phyloP scores from a whole-genome alignment of 2,797 vertebrate genomes.

The Bradypodion ventrale region DNA sequence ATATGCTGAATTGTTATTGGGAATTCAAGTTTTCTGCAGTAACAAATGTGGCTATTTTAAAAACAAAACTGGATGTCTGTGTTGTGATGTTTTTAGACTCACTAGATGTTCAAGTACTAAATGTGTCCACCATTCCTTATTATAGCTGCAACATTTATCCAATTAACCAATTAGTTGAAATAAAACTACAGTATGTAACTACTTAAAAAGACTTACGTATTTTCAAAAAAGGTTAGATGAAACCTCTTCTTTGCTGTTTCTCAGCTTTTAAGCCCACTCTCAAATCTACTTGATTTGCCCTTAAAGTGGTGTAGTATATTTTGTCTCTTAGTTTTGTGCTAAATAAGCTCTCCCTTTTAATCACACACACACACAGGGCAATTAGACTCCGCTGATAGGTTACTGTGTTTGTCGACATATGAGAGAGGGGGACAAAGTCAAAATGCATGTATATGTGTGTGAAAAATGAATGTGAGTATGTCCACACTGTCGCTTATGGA shows the following conservation, averaged over 20 bases:
- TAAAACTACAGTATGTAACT: background rate
- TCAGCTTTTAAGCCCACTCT: background rate
- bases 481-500: too few relatives aligned
- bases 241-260: background rate
- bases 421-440: background rate
- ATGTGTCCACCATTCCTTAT: background rate
- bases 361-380: too few relatives aligned
- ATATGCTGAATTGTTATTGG: slow-evolving; percentile 20
- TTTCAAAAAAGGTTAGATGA: background rate
- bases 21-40: background rate
- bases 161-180: background rate
- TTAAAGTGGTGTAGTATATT: too few relatives aligned
- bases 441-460: background rate
- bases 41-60: background rate
- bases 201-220: background rate
- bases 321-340: too few relatives aligned
- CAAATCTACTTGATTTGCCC: background rate
- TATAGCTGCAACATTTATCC: background rate
- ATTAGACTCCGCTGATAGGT: too few relatives aligned
- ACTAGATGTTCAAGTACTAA: background rate
- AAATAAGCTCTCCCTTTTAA: too few relatives aligned
- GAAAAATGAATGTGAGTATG: background rate
- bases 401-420: too few relatives aligned
- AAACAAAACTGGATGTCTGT: background rate
- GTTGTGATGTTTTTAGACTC: background rate